A percentile compares a stretch with the other conserved stretches of the same genome.
phyloP scores from a whole-genome alignment of 2,797 vertebrate genomes.

The Necrosyrtes monachus region DNA sequence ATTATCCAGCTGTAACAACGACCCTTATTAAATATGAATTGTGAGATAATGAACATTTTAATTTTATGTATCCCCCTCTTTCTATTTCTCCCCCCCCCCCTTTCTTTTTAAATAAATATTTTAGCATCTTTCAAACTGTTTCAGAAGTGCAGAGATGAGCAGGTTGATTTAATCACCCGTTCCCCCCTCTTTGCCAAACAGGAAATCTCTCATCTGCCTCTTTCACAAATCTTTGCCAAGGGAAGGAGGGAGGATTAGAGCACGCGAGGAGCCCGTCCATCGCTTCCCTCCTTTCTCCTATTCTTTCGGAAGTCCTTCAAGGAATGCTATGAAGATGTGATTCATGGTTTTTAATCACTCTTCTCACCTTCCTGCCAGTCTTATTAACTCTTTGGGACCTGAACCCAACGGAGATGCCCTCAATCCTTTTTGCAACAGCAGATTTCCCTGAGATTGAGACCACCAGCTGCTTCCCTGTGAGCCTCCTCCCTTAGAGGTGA shows the following conservation, averaged over 20 bases:
- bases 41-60: constrained; percentile 13
- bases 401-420: rapidly evolving
- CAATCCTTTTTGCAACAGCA: neutral
- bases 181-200: neutral
- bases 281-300: neutral
- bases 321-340: neutral
- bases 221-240: neutral
- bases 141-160: neutral
- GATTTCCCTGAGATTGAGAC: neutral
- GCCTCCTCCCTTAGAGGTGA: neutral
- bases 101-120: constrained; percentile 27
- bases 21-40: neutral
- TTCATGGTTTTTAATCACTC: neutral
- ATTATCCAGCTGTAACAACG: neutral
- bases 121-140: neutral
- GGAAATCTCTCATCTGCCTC: constrained; percentile 40
- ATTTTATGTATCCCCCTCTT: neutral
- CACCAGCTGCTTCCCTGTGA: neutral
- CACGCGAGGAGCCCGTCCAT: neutral
- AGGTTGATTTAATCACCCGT: constrained; percentile 13
- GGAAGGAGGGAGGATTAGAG: constrained; percentile 2
- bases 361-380: neutral
- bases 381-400: neutral
- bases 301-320: constrained; percentile 30
- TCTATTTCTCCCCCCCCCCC: neutral